Evolutionary conservation across 2,888 invertebrate species (phyloP), one percentile per base, ranked within the genome.

Genomic region (Microctonus aethiopoides): DNA sequence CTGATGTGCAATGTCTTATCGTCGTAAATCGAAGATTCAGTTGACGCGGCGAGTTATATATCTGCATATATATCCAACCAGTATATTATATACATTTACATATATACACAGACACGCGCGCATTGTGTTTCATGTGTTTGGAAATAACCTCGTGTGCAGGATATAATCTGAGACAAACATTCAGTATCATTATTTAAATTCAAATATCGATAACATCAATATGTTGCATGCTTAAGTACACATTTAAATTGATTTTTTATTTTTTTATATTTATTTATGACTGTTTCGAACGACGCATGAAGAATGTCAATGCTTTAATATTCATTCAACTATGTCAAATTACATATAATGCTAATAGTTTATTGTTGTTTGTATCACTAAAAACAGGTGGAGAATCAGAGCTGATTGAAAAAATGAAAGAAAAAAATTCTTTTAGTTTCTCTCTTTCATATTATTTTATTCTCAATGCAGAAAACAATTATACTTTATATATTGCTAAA

Each of bases 21-120:
- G 54, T 36, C 56, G 52, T 65, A 24, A 65, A 65, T 56, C 65
- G 56, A 56, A 65, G 56, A 65, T 65, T 56, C 65, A 65, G 41
- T 65, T 65, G 54, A 56, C 65, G 56, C 56, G 51, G 51, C 29
- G 46, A 46, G 46, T 51, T 32, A 65, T 65, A 56, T 11, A 60
- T 62, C 36, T 39, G 26, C 56, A 54, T 39, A 56, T 39, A 26
- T 24, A 52, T 36, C 32, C 52, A 26, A n/a, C 24, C 13, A 41
- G n/a, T 57, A 41, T 36, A 39, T 29, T 46, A 32, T 51, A 13
- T 46, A 51, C 7, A 29, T 29, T 5, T 29, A 5, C 7, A 29
- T 29, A 29, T 5, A 29, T 29, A 29, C 29, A 29, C 7, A 29
- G 3, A 29, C 7, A 7, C 29, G 7, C 29, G 29, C 29, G 7